A percentile compares a stretch with the other conserved stretches of the same genome.
Conservation (phyloP, 2,888 invertebrate species). For the Tetragnatha montana region DNA sequence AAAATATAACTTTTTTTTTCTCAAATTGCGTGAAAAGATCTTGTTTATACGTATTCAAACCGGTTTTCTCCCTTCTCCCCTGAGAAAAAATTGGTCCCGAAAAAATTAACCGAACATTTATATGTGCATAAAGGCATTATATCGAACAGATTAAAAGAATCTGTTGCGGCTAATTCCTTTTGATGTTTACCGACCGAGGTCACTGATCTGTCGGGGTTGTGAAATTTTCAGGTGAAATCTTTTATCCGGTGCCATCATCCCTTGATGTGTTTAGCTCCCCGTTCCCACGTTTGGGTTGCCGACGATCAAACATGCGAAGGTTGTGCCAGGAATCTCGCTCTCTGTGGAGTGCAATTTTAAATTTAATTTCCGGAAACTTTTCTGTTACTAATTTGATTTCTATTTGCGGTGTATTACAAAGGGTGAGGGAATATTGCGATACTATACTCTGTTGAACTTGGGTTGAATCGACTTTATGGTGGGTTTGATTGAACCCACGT, state of each 20-base stretch:
- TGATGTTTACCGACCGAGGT: slow-evolving; percentile 31
- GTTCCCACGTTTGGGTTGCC: not conserved
- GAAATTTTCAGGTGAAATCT: not conserved
- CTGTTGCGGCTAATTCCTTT: slow-evolving; percentile 23
- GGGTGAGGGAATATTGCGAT: too few relatives aligned
- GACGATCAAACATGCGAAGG: not conserved
- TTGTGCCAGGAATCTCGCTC: not conserved
- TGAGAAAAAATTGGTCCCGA: slow-evolving; percentile 17
- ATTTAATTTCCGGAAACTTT: too few relatives aligned
- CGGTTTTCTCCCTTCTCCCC: slow-evolving; percentile 30
- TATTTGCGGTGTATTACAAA: too few relatives aligned
- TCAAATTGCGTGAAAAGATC: slow-evolving; percentile 26
- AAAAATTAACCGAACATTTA: slow-evolving; percentile 34
- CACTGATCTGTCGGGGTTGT: slow-evolving; percentile 7
- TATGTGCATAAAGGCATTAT: slow-evolving; percentile 28
- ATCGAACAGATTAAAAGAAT: slow-evolving; percentile 9
- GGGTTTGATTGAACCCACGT: too few relatives aligned
- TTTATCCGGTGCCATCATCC: not conserved
- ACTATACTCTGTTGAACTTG: too few relatives aligned
- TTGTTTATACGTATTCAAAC: slow-evolving; percentile 39
- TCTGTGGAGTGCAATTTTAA: not conserved
- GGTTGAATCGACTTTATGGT: too few relatives aligned
- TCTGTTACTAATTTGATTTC: too few relatives aligned
- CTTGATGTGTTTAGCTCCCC: not conserved
- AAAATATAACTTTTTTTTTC: slow-evolving; percentile 22